Evolutionary conservation across 2,797 vertebrate genomes (phyloP).

Genomic region (Dendrocincla tyrannina): DNA sequence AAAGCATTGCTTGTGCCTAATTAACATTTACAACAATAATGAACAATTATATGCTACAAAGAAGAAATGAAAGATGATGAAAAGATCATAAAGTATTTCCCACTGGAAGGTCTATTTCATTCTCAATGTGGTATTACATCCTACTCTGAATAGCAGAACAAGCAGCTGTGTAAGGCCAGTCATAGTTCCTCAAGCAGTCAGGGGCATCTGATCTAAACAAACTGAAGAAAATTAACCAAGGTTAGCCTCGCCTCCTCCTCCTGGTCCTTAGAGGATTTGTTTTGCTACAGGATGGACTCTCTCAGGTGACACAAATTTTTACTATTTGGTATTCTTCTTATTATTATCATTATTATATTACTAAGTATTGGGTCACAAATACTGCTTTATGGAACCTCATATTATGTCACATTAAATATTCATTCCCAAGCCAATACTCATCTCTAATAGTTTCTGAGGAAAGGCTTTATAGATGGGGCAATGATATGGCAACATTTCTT

Average conservation of each 20-base stretch:
- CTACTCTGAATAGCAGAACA: not conserved
- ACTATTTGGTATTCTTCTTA: not conserved
- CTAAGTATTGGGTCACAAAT: not conserved
- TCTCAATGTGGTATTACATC: not conserved
- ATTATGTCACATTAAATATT: not conserved
- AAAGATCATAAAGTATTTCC: not conserved
- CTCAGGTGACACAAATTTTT: not conserved
- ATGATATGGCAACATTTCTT: not conserved
- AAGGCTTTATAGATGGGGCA: not conserved
- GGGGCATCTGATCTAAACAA: not conserved
- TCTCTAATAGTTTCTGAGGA: not conserved
- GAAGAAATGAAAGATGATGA: not conserved
- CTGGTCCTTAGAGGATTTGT: not conserved
- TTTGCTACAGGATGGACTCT: not conserved
- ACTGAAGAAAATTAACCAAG: not conserved
- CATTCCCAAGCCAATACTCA: not conserved
- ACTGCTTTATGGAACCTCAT: not conserved
- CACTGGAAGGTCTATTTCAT: not conserved
- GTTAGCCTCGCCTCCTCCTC: not conserved
- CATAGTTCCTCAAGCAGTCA: not conserved
- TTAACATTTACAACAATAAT: not conserved
- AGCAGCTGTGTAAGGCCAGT: not conserved
- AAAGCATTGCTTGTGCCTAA: not conserved
- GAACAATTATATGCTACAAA: not conserved
- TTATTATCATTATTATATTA: not conserved